Base-by-base conservation (phyloP, 2,888 invertebrate species). In the Acanthosoma haemorrhoidale region DNA sequence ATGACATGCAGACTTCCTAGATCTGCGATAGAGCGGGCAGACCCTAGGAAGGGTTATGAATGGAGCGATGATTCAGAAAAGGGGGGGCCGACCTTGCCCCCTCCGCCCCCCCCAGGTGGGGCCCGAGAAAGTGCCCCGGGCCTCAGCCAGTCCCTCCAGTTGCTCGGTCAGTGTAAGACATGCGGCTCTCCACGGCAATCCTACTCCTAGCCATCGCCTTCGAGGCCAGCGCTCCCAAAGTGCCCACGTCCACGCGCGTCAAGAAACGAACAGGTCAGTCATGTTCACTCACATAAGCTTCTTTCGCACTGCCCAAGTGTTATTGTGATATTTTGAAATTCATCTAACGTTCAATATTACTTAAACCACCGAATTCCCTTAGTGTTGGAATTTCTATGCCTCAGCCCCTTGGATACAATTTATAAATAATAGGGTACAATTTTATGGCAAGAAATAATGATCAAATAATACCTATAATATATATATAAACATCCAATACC, bases 61-160 rank as follows among this genome's bases (percentile, higher is more conserved):
- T 51, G 51, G 51, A 51, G 2, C 51, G 51, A 21, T 61, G 61
- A 36, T 21, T 61, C n/a, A 36, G 61, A 25, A 16, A 8, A 16
- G 61, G 21, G 61, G 61, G 61, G 36, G 61, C 18, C 61, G 61
- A 61, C 61, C 61, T 61, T 61, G 61, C 61, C 61, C 61, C 61
- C 61, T 51, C 51, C 61, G 32, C 41, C 41, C 5, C 8, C 13
- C 21, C 61, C 61, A 15, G 6, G 13, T 18, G 36, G 36, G 32
- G 36, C 21, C 61, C 61, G 15, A 34, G 61, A 61, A 36, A 61
- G 36, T 36, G 61, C 21, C 18, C 34, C 59, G 34, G 36, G 36
- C 34, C 34, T 36, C 34, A 4, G 11, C 38, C 61, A 61, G 61
- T 61, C 61, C 34, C 21, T 21, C 32, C 34, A 38, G 32, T 38